These are phyloP conservation scores for Drosophila anomelani DNA, from an alignment of 2,888 invertebrate species.

Conservation along the genomic window DNA sequence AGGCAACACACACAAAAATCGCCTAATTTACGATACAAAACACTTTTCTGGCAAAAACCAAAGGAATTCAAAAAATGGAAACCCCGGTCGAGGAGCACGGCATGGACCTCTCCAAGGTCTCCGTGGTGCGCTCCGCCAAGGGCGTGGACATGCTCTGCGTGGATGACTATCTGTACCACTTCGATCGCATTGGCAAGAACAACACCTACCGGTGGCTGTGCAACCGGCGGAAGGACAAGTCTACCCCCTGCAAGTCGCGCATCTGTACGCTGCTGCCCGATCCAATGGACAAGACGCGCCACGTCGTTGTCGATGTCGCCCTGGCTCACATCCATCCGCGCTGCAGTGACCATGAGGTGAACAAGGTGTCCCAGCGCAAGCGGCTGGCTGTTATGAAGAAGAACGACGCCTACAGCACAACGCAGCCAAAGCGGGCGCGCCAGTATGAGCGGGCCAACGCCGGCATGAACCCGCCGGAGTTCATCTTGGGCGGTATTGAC, in stretches of 20 bases:
- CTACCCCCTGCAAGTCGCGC: constrained; percentile 73
- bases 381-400: constrained; percentile 70
- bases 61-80: constrained; percentile 34
- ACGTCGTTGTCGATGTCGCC: constrained; percentile 70
- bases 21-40: constrained; percentile 63
- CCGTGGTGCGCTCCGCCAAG: constrained; percentile 80
- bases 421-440: constrained; percentile 66
- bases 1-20: constrained; percentile 51
- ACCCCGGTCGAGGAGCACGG: constrained; percentile 39
- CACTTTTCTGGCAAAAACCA: constrained; percentile 68
- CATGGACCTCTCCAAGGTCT: constrained; percentile 72
- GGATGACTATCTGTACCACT: constrained; percentile 79
- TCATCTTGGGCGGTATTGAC: constrained; percentile 54
- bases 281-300: constrained; percentile 61
- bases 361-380: constrained; percentile 79
- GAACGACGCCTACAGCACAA: constrained; percentile 67
- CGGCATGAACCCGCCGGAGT: constrained; percentile 60
- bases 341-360: constrained; percentile 75
- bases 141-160: constrained; percentile 82
- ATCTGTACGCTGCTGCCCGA: constrained; percentile 73
- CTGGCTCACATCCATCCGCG: constrained; percentile 75
- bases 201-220: constrained; percentile 81
- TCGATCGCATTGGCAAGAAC: constrained; percentile 75
- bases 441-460: constrained; percentile 63
- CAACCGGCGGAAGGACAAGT: constrained; percentile 77